Base-by-base conservation (phyloP, 1,140 invertebrate species). In the Drosophila novamexicana region DNA sequence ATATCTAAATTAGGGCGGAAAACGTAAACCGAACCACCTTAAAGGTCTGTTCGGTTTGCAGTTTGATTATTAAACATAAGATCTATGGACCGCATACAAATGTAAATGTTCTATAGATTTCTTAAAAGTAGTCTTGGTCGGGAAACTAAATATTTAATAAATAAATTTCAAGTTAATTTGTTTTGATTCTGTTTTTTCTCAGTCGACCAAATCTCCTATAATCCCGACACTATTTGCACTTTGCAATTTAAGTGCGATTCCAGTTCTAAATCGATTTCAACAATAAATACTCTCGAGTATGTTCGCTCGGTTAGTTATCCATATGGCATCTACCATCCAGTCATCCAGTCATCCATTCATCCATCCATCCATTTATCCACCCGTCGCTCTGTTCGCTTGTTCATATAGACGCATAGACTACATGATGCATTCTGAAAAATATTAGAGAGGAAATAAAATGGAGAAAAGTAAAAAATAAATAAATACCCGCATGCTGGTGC, bases 271-370 rank as follows among this genome's bases (percentile, higher is more conserved):
- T 65, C 63, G 56, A 52, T 66, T 64, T 65, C 54, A 40, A 59
- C 64, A 67, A 68, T 67, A 53, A 53, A 66, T 39, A 14, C 39
- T 0, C 1, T 8, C 8, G 7, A n/a, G 49, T 53, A 57, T 37
- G 12, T 49, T 39, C 49, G 1, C 53, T 34, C 49, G 54, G 61
- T 73, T 68, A 73, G 64, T 73, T 64, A 68, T 73, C 39, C 64
- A 67, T 61, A 73, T 73, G 70, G 64, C 64, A 68, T 68, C 50
- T 54, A 68, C 64, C 36, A 67, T 29, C 18, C 16, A 40, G 0
- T 0, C 14, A 18, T 18, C 18, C 18, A 18, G 18, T 18, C 18
- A 18, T 18, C 18, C 18, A 18, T 18, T 1, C 1, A 18, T 18
- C 39, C 42, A 45, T 16, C 39, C 7, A 7, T 18, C 22, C 16